These are phyloP conservation scores for Petrocephalus sullivani DNA, from an alignment of 2,797 vertebrate genomes.

Conservation along the genomic window DNA sequence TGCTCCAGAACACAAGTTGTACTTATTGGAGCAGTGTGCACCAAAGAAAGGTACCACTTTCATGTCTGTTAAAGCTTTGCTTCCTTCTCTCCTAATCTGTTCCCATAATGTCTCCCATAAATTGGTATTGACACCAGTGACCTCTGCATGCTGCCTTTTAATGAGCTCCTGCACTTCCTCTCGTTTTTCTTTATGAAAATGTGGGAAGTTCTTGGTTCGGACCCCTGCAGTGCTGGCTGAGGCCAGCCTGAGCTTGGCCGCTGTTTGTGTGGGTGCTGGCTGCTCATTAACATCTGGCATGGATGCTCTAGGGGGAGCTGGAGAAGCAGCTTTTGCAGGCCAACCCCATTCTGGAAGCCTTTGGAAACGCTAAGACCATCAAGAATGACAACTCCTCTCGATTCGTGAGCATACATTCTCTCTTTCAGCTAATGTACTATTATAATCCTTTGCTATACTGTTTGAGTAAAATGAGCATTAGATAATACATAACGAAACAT, in stretches of 20 bases:
- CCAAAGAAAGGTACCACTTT: not conserved
- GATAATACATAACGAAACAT: not conserved
- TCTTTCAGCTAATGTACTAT: not conserved
- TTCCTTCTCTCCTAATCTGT: not conserved
- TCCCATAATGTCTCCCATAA: not conserved
- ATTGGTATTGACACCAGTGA: not conserved
- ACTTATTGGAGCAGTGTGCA: not conserved
- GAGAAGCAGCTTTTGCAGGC: constrained; percentile 97
- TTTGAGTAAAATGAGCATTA: not conserved
- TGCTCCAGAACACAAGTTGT: not conserved
- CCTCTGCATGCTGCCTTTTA: constrained; percentile 3
- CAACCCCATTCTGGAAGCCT: constrained; percentile 94
- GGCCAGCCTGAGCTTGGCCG: not conserved
- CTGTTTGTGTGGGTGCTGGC: not conserved
- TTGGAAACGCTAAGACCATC: constrained; percentile 96
- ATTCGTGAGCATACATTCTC: constrained; percentile 74
- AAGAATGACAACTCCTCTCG: constrained; percentile 97
- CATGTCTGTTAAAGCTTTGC: not conserved
- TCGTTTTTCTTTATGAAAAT: constrained; percentile 2
- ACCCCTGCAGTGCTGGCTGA: not conserved
- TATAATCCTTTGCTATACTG: not conserved
- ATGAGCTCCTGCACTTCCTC: not conserved
- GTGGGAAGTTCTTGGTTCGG: not conserved
- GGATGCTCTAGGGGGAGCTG: constrained; percentile 83
- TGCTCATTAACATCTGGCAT: constrained; percentile 10